phyloP scores from a whole-genome alignment of 2,797 vertebrate species.

The Chelidonichthys spinosus region DNA sequence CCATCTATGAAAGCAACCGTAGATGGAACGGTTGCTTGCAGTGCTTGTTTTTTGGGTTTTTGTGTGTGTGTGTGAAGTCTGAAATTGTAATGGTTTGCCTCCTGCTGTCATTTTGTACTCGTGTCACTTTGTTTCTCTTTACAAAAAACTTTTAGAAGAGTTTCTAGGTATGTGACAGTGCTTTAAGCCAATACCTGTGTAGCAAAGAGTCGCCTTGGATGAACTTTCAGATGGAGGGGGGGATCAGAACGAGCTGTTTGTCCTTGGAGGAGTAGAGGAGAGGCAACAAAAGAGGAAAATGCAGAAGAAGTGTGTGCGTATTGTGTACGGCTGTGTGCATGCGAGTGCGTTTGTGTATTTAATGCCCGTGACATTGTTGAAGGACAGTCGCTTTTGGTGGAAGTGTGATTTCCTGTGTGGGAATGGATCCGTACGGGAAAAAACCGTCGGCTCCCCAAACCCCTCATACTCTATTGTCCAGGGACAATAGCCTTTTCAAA shows the following conservation, averaged over 20 bases:
- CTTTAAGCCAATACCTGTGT: conserved; percentile 30
- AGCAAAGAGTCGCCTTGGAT: conserved; percentile 10
- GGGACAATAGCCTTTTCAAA: conserved; percentile 64
- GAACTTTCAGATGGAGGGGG: conserved; percentile 28
- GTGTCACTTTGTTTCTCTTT: conserved; percentile 38
- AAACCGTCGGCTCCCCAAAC: conserved; percentile 34
- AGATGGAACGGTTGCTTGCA: conserved; percentile 1
- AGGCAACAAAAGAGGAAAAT: conserved; percentile 35
- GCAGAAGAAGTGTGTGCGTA: conserved; percentile 18
- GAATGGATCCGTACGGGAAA: conserved; percentile 46
- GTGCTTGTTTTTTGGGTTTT: conserved; percentile 12
- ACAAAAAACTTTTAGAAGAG: conserved; percentile 41
- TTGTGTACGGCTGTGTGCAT: not conserved
- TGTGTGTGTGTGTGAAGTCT: not conserved
- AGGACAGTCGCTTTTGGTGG: conserved; percentile 55
- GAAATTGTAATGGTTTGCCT: conserved; percentile 23
- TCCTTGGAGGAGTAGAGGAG: conserved; percentile 49
- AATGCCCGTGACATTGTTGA: conserved; percentile 61
- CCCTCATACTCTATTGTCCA: conserved; percentile 53
- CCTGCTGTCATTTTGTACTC: conserved; percentile 28
- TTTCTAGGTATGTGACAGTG: not conserved
- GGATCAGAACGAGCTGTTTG: conserved; percentile 39
- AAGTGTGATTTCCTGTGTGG: conserved; percentile 50
- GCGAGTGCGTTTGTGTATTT: conserved; percentile 42
- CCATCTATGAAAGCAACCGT: conserved; percentile 3